Conservation (phyloP, 2,797 vertebrate genomes). For the Lutjanus argentimaculatus region DNA sequence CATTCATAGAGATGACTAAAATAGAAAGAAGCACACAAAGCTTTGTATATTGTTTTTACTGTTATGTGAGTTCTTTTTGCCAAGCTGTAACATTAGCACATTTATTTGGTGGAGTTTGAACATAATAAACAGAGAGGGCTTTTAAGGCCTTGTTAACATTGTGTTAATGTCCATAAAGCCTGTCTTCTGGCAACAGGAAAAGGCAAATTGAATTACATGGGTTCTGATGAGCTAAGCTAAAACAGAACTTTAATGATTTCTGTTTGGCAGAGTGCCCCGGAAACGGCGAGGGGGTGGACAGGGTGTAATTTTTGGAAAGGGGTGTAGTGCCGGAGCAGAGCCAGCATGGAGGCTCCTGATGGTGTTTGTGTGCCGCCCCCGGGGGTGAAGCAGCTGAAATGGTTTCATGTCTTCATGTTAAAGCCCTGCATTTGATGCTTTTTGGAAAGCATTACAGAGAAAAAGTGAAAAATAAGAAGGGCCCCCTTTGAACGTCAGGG, state of each 20-base stretch:
- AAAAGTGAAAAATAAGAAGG: constrained; percentile 55
- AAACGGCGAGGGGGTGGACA: constrained; percentile 18
- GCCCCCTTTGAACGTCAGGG: constrained; percentile 66
- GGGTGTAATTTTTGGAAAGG: constrained; percentile 35
- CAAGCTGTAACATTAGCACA: constrained; percentile 51
- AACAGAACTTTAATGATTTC: constrained; percentile 55
- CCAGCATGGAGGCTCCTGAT: constrained; percentile 47
- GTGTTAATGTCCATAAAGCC: constrained; percentile 55
- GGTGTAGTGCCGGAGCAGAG: constrained; percentile 42
- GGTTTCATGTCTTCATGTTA: constrained; percentile 51
- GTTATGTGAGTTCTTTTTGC: constrained; percentile 15
- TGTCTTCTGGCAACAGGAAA: constrained; percentile 63
- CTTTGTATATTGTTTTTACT: constrained; percentile 30
- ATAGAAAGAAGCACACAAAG: constrained; percentile 2
- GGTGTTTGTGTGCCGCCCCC: constrained; percentile 45
- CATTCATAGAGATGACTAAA: neutral
- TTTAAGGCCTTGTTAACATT: constrained; percentile 65
- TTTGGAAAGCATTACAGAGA: constrained; percentile 49
- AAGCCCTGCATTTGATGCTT: constrained; percentile 42
- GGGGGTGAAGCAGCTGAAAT: constrained; percentile 44
- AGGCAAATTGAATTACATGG: constrained; percentile 58
- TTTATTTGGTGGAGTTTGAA: constrained; percentile 58
- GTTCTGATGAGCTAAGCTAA: constrained; percentile 71
- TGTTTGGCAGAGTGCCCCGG: constrained; percentile 37
- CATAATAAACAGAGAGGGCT: constrained; percentile 47